Percentiles rank a stretch among this genome's conserved stretches.
phyloP scores from a whole-genome alignment of 2,113 vertebrate genomes.

The Archocentrus centrarchus region DNA sequence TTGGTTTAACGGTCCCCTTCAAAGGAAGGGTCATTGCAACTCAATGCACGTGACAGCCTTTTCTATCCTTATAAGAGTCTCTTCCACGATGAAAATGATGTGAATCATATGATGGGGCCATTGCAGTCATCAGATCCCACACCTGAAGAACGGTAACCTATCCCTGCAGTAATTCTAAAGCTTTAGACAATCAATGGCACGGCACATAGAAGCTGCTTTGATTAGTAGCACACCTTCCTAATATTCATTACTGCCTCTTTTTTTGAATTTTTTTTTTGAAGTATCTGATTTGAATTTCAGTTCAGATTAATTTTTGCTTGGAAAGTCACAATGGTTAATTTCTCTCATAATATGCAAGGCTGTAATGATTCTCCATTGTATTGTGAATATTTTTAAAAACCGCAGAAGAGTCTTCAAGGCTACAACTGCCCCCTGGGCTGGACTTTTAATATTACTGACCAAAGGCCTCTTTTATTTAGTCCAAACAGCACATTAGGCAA shows the following conservation, averaged over 20 bases:
- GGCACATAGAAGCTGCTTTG: background rate
- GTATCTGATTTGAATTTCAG: background rate
- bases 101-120: background rate
- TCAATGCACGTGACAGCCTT: background rate
- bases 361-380: constrained; percentile 26
- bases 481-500: constrained; percentile 43
- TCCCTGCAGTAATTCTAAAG: background rate
- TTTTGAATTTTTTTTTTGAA: background rate
- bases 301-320: background rate
- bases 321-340: background rate
- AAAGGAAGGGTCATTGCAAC: background rate
- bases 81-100: background rate
- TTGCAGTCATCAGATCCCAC: background rate
- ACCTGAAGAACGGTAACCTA: background rate
- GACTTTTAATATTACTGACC: constrained; percentile 65
- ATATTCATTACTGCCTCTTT: background rate
- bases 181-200: background rate
- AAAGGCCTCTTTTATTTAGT: constrained; percentile 65
- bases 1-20: background rate
- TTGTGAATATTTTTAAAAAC: constrained; percentile 56
- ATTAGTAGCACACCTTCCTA: background rate
- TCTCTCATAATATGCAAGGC: constrained; percentile 6
- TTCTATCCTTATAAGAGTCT: background rate
- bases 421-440: constrained; percentile 54
- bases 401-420: constrained; percentile 40